Evolutionary conservation across 1,140 invertebrate genomes (phyloP).

Genomic region (Drosophila teissieri): DNA sequence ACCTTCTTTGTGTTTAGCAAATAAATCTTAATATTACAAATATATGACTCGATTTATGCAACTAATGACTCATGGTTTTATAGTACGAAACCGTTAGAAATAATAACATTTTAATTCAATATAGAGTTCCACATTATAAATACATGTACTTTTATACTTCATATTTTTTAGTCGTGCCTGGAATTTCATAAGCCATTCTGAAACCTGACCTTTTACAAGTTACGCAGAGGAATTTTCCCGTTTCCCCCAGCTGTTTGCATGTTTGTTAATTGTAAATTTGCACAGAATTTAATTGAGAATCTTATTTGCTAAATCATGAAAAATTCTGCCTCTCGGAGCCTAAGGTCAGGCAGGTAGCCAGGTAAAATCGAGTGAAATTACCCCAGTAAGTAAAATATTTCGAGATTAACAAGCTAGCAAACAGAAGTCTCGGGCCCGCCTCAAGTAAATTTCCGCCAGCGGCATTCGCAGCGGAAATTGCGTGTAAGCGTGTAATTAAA

Average conservation of each 20-base stretch:
- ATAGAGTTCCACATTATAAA: no score
- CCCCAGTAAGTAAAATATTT: conserved; percentile 40
- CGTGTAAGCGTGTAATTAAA: conserved; percentile 72
- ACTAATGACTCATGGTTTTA: no score
- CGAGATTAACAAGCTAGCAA: conserved; percentile 37
- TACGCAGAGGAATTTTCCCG: no score
- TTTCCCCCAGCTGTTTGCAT: conserved; percentile 8
- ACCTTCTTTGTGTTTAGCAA: background rate
- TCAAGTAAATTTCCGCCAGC: conserved; percentile 28
- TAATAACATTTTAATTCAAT: no score
- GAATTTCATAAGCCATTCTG: background rate
- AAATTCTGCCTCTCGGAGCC: conserved; percentile 9
- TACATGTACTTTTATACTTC: no score
- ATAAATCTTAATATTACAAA: no score
- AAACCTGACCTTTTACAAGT: background rate
- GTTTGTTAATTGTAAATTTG: conserved; percentile 38
- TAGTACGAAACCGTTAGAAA: no score
- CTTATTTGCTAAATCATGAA: conserved; percentile 39
- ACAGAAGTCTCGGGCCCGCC: conserved; percentile 33
- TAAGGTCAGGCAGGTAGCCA: conserved; percentile 1
- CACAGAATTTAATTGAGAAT: conserved; percentile 48
- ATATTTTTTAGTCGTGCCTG: background rate
- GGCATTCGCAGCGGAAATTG: conserved; percentile 54
- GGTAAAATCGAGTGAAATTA: conserved; percentile 28
- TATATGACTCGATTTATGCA: no score